Percentiles rank a stretch among this genome's conserved stretches.
phyloP scores from a whole-genome alignment of 2,888 invertebrate genomes.

The Zygothrica quintamaculata region DNA sequence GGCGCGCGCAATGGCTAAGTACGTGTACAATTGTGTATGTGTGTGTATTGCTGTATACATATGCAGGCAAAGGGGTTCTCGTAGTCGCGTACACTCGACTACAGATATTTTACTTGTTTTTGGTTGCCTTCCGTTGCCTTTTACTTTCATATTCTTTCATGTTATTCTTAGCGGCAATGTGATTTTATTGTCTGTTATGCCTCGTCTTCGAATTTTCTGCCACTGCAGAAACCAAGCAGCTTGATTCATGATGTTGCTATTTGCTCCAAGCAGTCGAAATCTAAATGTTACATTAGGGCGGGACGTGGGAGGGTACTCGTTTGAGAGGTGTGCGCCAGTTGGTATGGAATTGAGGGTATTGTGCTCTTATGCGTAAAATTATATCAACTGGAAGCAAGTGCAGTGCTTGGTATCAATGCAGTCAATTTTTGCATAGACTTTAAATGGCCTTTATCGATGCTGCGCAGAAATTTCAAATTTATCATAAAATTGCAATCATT shows the following conservation, averaged over 20 bases:
- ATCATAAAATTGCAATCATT: slow-evolving; percentile 58
- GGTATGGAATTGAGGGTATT: slow-evolving; percentile 1
- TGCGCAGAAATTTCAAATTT: slow-evolving; percentile 55
- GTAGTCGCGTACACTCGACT: too few species aligned
- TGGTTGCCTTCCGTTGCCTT: slow-evolving; percentile 27
- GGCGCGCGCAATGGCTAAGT: too few species aligned
- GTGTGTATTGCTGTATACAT: too few species aligned
- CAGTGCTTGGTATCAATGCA: slow-evolving; percentile 15
- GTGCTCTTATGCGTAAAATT: slow-evolving; percentile 68
- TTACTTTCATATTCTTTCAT: slow-evolving; percentile 26
- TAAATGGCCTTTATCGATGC: slow-evolving; percentile 62
- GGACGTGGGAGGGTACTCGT: too few species aligned
- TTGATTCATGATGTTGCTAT: slow-evolving; percentile 74
- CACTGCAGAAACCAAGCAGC: slow-evolving; percentile 37
- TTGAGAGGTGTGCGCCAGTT: too few species aligned
- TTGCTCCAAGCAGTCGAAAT: slow-evolving; percentile 52
- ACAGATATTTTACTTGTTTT: too few species aligned
- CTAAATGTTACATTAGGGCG: slow-evolving; percentile 23
- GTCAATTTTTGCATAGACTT: slow-evolving; percentile 19
- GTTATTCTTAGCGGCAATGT: slow-evolving; percentile 49
- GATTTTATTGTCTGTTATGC: slow-evolving; percentile 50
- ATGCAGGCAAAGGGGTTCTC: too few species aligned
- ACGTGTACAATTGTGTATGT: too few species aligned
- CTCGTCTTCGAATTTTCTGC: slow-evolving; percentile 29
- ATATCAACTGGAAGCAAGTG: slow-evolving; percentile 51